A percentile compares a stretch with the other conserved stretches of the same genome.
Conservation (phyloP, 2,113 vertebrate species). For the Terrapene triunguis region DNA sequence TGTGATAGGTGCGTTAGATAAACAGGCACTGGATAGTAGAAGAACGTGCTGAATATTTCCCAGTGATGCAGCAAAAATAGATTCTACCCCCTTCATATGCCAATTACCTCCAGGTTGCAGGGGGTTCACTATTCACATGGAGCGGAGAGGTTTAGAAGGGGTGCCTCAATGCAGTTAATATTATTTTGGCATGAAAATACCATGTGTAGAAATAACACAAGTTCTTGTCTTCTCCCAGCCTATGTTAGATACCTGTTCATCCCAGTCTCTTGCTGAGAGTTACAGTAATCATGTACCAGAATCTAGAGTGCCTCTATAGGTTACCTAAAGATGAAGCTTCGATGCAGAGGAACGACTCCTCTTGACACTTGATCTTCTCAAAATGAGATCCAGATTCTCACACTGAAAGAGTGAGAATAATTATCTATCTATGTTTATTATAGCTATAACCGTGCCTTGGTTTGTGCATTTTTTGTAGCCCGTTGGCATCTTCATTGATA, state of each 20-base stretch:
- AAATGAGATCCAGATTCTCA: background rate
- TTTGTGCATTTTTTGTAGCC: too few species aligned
- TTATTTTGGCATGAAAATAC: background rate
- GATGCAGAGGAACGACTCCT: background rate
- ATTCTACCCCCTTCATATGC: background rate
- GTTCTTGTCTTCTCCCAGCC: background rate
- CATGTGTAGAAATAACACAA: background rate
- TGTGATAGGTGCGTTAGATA: background rate
- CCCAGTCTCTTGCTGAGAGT: background rate
- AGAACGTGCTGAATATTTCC: background rate
- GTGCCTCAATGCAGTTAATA: background rate
- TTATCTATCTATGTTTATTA: background rate
- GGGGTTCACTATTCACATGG: background rate
- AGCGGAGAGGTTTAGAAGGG: background rate
- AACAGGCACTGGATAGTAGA: background rate
- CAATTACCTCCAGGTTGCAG: background rate
- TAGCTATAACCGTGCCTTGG: background rate
- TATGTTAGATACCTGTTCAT: background rate
- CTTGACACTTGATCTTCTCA: background rate
- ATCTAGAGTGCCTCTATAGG: background rate
- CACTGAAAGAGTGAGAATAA: background rate
- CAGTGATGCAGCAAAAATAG: background rate
- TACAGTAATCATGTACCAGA: fast-evolving
- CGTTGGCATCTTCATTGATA: too few species aligned
- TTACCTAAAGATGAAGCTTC: background rate